Base-by-base conservation (phyloP, 2,113 vertebrate genomes). In the Vicugna pacos region DNA sequence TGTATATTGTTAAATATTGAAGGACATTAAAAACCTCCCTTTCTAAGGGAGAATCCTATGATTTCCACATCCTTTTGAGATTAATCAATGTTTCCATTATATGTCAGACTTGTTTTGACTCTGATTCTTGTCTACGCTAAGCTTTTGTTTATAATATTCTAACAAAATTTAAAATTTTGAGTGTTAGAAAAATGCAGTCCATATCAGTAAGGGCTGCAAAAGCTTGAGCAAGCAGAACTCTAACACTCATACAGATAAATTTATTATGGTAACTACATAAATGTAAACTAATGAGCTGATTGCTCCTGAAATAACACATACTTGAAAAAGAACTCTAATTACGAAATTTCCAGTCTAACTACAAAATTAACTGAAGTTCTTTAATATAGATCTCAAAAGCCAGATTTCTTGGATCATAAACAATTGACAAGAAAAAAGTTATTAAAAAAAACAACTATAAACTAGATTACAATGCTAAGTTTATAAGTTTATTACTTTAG, bases 241-340 rank as follows among this genome's bases (percentile, higher is more conserved):
- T 94, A 56, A 56, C 13, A 86, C 6, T 38, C 24, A 65, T 64
- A 88, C 11, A 95, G 46, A 58, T 62, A 97, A 86, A 87, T 91
- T 92, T 32, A 96, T 75, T 67, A 76, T 15, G 82, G 8, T 76
- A 91, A 86, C 58, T 26, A 72, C 70, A 62, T 50, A 82, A 76
- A 79, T 26, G 56, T 16, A 67, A 95, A 93, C 77, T 58, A 97
- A 90, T 82, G 22, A 88, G 26, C 30, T 70, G 32, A 58, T 81
- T 90, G n/a, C 26, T 95, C 26, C 54, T 93, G 76, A 89, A 97
- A 93, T 46, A 90, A 69, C 26, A 52, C 9, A 72, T 12, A 75
- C 46, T 80, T 88, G 26, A 80, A 70, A 94, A 97, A 73, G 73
- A 95, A 95, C 54, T 72, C 75, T 28, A 75, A 92, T 64, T 72